Evolutionary conservation across 2,888 invertebrate genomes (phyloP).

Genomic region (Monoplex corrugatus): DNA sequence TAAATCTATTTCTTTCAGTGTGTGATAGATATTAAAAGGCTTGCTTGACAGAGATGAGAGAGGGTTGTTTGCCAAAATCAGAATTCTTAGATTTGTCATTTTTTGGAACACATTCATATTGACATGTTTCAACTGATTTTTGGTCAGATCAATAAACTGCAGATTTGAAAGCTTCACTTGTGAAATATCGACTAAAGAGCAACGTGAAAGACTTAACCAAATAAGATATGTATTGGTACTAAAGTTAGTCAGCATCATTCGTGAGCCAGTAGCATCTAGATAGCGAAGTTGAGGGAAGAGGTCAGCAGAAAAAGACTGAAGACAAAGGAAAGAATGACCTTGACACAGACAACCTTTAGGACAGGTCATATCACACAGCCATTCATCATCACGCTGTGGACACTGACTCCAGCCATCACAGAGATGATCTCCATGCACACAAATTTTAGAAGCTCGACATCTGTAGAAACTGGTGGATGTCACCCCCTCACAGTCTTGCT

Average conservation of each 20-base stretch:
- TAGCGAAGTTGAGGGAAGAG: background rate
- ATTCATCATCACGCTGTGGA: slow-evolving; percentile 28
- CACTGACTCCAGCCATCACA: slow-evolving; percentile 25
- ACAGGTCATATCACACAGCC: slow-evolving; percentile 14
- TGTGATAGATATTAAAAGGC: background rate
- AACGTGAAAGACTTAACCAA: background rate
- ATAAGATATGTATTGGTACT: background rate
- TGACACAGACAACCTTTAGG: slow-evolving; percentile 5
- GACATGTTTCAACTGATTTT: background rate
- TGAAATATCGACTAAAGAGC: background rate
- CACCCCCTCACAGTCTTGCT: background rate
- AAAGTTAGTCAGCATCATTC: background rate
- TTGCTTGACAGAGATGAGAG: background rate
- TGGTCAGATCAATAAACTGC: background rate
- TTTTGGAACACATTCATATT: background rate
- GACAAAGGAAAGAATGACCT: background rate
- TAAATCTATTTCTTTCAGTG: background rate
- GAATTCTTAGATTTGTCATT: background rate
- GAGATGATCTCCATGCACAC: slow-evolving; percentile 25
- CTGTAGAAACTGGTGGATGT: background rate
- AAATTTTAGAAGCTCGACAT: background rate
- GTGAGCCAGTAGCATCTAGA: background rate
- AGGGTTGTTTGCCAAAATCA: background rate
- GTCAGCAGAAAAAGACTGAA: background rate
- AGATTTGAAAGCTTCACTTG: background rate